Conservation (phyloP, 2,113 vertebrate species). For the Pseudonaja textilis region DNA sequence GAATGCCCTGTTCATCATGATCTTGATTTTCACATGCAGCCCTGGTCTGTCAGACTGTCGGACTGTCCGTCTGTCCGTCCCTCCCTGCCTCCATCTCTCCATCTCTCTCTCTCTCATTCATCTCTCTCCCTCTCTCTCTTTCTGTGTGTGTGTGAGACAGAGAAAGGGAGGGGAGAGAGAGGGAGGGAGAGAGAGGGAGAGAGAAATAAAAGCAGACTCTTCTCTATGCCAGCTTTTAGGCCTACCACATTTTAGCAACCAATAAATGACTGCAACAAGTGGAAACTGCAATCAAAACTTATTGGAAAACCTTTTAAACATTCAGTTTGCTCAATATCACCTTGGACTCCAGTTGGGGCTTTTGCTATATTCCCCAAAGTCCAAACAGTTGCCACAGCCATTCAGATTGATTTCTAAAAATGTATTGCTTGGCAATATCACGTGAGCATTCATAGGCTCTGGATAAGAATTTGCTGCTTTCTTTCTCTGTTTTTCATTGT, state of each 20-base stretch:
- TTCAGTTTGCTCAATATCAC: not conserved
- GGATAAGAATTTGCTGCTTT: not conserved
- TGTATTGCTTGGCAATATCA: not conserved
- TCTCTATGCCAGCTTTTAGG: not conserved
- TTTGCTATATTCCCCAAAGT: not conserved
- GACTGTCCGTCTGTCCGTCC: not conserved
- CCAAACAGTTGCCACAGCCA: not conserved
- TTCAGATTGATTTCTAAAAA: not conserved
- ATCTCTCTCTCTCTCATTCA: no score
- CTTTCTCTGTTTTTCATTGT: not conserved
- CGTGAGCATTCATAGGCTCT: not conserved
- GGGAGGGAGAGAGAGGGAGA: no score
- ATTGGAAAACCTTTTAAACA: not conserved
- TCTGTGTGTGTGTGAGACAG: no score
- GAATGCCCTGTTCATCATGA: constrained; percentile 20
- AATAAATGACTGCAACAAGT: not conserved
- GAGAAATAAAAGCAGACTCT: not conserved
- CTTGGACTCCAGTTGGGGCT: not conserved
- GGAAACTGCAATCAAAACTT: not conserved
- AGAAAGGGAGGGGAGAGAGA: no score
- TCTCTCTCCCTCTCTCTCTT: not conserved
- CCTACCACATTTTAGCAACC: not conserved
- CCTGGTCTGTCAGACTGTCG: not conserved
- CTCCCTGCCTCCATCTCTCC: not conserved
- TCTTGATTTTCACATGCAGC: not conserved